These are phyloP conservation scores for Lycophotia porphyrea DNA, from an alignment of 2,888 invertebrate genomes.

Conservation along the genomic window DNA sequence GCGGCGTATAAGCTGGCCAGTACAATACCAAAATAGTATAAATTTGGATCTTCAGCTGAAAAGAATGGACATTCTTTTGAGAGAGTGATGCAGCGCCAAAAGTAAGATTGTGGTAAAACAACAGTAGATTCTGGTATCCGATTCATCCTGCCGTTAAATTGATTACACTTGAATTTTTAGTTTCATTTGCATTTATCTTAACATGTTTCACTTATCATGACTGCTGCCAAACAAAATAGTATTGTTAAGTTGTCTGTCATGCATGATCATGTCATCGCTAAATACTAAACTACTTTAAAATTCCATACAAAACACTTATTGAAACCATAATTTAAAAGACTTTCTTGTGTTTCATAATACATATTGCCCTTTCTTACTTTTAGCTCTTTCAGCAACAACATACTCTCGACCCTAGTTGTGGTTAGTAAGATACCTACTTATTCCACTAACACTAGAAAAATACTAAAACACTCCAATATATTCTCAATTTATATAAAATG, in stretches of 20 bases:
- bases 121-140: slow-evolving; percentile 52
- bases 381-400: not conserved
- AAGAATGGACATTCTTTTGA: slow-evolving; percentile 80
- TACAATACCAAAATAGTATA: slow-evolving; percentile 78
- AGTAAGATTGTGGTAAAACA: slow-evolving; percentile 73
- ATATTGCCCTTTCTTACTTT: not conserved
- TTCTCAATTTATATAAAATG: not conserved
- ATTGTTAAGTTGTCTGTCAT: slow-evolving; percentile 17
- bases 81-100: slow-evolving; percentile 83
- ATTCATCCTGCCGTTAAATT: slow-evolving; percentile 68
- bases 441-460: not conserved
- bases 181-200: slow-evolving; percentile 22
- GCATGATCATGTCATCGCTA: not conserved
- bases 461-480: not conserved
- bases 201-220: slow-evolving; percentile 31
- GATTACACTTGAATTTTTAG: slow-evolving; percentile 43
- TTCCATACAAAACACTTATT: not conserved
- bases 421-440: not conserved
- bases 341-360: not conserved
- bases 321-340: not conserved
- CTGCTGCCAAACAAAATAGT: slow-evolving; percentile 24
- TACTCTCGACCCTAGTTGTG: not conserved
- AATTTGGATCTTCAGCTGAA: slow-evolving; percentile 74
- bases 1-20: slow-evolving; percentile 75
- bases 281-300: not conserved